Conservation (phyloP, 2,888 invertebrate species). For the Oxytorus armatus region DNA sequence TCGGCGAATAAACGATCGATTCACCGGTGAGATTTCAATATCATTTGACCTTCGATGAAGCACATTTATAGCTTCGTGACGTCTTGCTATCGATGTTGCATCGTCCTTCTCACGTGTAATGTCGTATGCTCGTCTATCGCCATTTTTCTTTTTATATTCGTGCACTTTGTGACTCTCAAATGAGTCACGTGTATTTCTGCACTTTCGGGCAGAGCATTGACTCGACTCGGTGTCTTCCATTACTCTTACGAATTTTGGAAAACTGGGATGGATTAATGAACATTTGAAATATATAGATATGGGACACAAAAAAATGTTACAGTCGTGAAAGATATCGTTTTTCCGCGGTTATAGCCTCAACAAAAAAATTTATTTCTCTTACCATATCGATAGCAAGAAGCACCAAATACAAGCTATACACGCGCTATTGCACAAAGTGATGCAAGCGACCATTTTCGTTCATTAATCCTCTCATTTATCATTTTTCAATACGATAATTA, state of each 20-base stretch:
- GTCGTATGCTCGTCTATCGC: slow-evolving; percentile 3
- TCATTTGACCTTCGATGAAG: slow-evolving; percentile 25
- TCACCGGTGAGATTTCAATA: neutral
- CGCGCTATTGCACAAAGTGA: slow-evolving; percentile 74
- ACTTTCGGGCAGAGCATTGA: slow-evolving; percentile 39
- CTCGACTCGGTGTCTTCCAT: slow-evolving; percentile 64
- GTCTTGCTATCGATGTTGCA: neutral
- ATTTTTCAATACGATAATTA: slow-evolving; percentile 2
- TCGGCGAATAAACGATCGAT: neutral
- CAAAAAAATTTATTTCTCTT: slow-evolving; percentile 50
- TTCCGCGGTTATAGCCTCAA: too few relatives aligned
- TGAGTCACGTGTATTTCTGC: slow-evolving; percentile 16
- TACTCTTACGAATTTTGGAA: slow-evolving; percentile 67
- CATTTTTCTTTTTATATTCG: slow-evolving; percentile 20
- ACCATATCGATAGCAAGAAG: slow-evolving; percentile 75
- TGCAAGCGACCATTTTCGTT: slow-evolving; percentile 73
- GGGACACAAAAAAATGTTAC: too few relatives aligned
- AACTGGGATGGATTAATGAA: slow-evolving; percentile 54
- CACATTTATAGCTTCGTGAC: slow-evolving; percentile 2
- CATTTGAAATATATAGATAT: neutral
- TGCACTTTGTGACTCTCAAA: slow-evolving; percentile 13
- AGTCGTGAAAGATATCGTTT: too few relatives aligned
- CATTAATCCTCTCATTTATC: slow-evolving; percentile 6
- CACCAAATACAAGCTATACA: slow-evolving; percentile 77
- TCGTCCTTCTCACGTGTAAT: neutral